Conservation (phyloP, 2,113 vertebrate genomes). For the Acrocephalus arundinaceus region DNA sequence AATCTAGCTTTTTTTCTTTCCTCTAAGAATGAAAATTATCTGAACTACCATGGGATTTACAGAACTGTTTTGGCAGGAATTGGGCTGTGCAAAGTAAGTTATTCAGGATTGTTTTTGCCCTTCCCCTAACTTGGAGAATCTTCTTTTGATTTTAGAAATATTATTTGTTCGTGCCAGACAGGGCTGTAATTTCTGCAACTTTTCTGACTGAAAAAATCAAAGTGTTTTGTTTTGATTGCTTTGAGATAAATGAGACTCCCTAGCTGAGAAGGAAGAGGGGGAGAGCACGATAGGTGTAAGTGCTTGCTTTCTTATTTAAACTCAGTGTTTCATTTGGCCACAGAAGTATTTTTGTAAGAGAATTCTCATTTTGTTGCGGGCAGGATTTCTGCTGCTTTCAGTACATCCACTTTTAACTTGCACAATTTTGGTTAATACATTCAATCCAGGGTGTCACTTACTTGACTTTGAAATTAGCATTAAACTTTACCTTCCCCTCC, state of each 20-base stretch:
- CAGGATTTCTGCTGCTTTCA: constrained; percentile 29
- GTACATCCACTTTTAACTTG: not conserved
- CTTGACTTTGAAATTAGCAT: constrained; percentile 1
- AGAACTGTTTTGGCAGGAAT: constrained; percentile 43
- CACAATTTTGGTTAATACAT: not conserved
- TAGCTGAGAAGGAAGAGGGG: not conserved
- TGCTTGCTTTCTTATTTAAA: constrained; percentile 28
- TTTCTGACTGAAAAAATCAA: not conserved
- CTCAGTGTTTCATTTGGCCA: constrained; percentile 28
- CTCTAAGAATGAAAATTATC: constrained; percentile 47
- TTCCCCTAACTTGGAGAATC: constrained; percentile 46
- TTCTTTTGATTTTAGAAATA: constrained; percentile 41
- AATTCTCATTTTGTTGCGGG: not conserved
- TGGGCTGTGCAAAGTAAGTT: constrained; percentile 39
- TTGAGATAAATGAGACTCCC: constrained; percentile 30
- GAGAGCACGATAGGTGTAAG: not conserved
- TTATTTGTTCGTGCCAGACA: not conserved
- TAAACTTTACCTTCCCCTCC: not conserved
- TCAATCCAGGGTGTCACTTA: not conserved
- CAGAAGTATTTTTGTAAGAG: constrained; percentile 9
- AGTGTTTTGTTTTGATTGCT: constrained; percentile 28
- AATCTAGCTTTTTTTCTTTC: not conserved
- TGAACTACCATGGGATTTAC: constrained; percentile 32
- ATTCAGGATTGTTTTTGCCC: constrained; percentile 31
- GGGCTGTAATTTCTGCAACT: constrained; percentile 13